Evolutionary conservation across 1,140 invertebrate genomes (phyloP).

Genomic region (Leptonema lineaticorne): DNA sequence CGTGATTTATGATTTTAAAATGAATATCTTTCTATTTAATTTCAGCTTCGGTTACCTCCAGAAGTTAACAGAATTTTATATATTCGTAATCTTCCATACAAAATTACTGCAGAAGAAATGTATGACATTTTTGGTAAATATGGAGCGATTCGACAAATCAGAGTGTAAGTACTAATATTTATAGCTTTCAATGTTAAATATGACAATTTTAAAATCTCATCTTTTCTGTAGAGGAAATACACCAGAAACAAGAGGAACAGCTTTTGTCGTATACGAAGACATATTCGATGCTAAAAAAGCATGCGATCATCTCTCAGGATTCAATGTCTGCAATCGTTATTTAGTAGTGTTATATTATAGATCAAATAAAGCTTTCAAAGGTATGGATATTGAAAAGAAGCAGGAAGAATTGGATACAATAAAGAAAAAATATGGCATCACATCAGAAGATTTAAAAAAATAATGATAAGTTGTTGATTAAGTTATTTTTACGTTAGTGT

Average conservation of each 20-base stretch:
- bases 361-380: slow-evolving; percentile 93
- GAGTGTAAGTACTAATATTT: slow-evolving; percentile 79
- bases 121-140: slow-evolving; percentile 99
- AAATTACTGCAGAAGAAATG: slow-evolving; percentile 99
- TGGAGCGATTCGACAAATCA: slow-evolving; percentile 96
- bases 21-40: no score
- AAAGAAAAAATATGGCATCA: slow-evolving; percentile 88
- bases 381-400: slow-evolving; percentile 95
- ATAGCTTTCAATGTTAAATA: slow-evolving; percentile 20
- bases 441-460: slow-evolving; percentile 55
- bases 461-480: slow-evolving; percentile 34
- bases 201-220: slow-evolving; percentile 16
- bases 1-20: slow-evolving; percentile 22
- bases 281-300: slow-evolving; percentile 99
- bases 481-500: background rate
- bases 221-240: slow-evolving; percentile 87
- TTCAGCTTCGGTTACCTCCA: slow-evolving; percentile 92
- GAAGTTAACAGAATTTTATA: slow-evolving; percentile 98
- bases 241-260: slow-evolving; percentile 95
- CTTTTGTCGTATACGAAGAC: slow-evolving; percentile 99
- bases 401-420: slow-evolving; percentile 95
- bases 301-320: slow-evolving; percentile 98
- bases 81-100: slow-evolving; percentile 97
- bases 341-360: slow-evolving; percentile 97
- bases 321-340: slow-evolving; percentile 99